Evolutionary conservation across 2,113 vertebrate genomes (phyloP).

Genomic region (Rhagologus leucostigma): DNA sequence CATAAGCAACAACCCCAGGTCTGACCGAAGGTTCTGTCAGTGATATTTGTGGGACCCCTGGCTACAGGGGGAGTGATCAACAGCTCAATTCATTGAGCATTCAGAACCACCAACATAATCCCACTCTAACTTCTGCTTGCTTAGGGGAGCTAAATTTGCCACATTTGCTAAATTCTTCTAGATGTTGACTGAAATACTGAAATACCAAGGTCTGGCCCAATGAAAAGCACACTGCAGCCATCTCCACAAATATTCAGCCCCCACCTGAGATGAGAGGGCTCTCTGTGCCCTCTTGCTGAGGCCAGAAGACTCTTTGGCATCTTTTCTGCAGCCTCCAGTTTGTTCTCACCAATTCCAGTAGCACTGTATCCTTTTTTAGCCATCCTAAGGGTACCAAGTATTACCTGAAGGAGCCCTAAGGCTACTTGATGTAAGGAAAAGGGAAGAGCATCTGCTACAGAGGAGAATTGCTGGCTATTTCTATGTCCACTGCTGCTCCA

Average conservation of each 20-base stretch:
- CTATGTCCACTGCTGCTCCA: not conserved
- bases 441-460: not conserved
- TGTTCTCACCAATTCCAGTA: not conserved
- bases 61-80: not conserved
- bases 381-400: not conserved
- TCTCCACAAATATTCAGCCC: not conserved
- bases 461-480: not conserved
- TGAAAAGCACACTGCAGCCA: not conserved
- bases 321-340: not conserved
- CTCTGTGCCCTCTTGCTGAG: not conserved
- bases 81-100: not conserved
- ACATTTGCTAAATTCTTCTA: not conserved
- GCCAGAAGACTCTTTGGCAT: not conserved
- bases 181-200: not conserved
- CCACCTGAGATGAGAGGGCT: not conserved
- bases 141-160: not conserved
- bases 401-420: not conserved
- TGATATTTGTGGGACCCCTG: not conserved
- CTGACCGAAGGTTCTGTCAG: not conserved
- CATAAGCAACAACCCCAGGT: not conserved
- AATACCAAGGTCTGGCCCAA: not conserved
- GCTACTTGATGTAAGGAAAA: not conserved
- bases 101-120: not conserved
- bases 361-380: not conserved
- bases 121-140: not conserved